Conservation (phyloP, 2,888 invertebrate species). For the Tiliacea citrago region DNA sequence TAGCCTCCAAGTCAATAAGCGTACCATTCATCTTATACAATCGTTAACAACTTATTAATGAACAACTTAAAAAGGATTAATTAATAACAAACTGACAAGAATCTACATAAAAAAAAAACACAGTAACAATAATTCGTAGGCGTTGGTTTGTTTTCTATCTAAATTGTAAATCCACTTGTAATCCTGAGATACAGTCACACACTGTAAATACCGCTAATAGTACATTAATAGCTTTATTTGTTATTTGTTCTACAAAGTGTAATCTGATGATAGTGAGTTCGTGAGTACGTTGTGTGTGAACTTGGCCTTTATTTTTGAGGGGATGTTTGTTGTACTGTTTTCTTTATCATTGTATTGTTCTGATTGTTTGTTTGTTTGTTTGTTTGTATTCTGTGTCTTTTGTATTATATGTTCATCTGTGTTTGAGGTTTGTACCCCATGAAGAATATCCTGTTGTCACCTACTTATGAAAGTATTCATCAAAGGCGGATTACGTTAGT, state of each 20-base stretch:
- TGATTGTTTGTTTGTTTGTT: not conserved
- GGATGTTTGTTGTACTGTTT: not conserved
- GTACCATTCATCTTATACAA: not conserved
- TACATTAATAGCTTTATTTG: slow-evolving; percentile 35
- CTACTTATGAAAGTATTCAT: not conserved
- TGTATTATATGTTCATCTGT: not conserved
- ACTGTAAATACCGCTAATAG: slow-evolving; percentile 38
- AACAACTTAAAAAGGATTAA: too few relatives aligned
- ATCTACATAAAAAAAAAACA: slow-evolving; percentile 23
- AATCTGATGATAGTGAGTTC: slow-evolving; percentile 43
- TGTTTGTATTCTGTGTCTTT: not conserved
- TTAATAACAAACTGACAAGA: slow-evolving; percentile 5
- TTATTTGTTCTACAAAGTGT: slow-evolving; percentile 40
- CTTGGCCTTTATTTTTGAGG: slow-evolving; percentile 41
- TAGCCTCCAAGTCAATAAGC: not conserved
- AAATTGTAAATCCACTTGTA: slow-evolving; percentile 41
- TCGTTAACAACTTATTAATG: not conserved
- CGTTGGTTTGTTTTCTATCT: slow-evolving; percentile 37
- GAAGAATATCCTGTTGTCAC: not conserved
- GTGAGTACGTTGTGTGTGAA: slow-evolving; percentile 30
- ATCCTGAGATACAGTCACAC: slow-evolving; percentile 40
- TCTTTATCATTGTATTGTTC: slow-evolving; percentile 14
- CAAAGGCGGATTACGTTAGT: not conserved
- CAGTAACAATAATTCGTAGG: slow-evolving; percentile 21
- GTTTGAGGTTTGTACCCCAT: not conserved